Evolutionary conservation across 2,113 vertebrate genomes (phyloP).

Genomic region (Erythrolamprus reginae): DNA sequence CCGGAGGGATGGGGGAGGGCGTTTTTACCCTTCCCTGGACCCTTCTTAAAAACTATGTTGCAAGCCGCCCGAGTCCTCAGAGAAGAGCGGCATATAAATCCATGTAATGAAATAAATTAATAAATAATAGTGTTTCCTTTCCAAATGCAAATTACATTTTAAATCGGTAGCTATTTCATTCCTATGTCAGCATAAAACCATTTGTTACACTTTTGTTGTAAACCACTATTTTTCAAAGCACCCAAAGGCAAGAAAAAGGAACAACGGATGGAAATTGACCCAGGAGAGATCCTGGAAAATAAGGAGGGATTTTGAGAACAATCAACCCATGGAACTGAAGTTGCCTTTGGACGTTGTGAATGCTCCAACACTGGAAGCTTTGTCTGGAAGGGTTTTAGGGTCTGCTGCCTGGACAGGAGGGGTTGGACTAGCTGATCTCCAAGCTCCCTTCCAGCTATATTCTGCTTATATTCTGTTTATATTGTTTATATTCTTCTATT

Average conservation of each 20-base stretch:
- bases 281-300: neutral
- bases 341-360: neutral
- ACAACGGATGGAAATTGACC: neutral
- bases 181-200: neutral
- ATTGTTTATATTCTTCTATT: too few relatives aligned
- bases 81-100: too few relatives aligned
- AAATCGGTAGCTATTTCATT: neutral
- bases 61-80: too few relatives aligned
- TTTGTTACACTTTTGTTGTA: neutral
- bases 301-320: neutral
- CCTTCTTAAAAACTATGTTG: too few relatives aligned
- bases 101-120: too few relatives aligned
- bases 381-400: neutral
- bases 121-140: neutral
- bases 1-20: too few relatives aligned
- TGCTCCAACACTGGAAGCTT: neutral
- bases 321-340: neutral
- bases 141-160: neutral
- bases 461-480: too few relatives aligned
- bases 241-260: neutral
- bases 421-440: neutral
- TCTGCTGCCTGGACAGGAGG: too few relatives aligned
- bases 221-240: neutral
- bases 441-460: neutral
- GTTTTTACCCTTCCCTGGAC: too few relatives aligned